Evolutionary conservation across 1,140 invertebrate genomes (phyloP).

Genomic region (Drosophila saltans): DNA sequence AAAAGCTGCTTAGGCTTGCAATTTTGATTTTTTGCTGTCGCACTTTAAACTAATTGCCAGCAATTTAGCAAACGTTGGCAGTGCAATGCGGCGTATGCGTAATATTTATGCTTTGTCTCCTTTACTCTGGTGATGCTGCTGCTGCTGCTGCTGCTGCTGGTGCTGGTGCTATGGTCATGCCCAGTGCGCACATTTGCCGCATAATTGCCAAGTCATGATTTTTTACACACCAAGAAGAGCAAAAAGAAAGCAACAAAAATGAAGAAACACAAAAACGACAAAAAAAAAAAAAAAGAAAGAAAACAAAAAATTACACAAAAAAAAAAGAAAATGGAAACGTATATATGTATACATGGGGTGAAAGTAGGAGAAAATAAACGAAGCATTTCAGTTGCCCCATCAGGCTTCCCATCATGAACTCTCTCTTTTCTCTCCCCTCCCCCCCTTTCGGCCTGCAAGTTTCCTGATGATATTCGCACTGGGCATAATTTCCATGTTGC

Average conservation of each 20-base stretch:
- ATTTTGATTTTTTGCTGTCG: slow-evolving; percentile 59
- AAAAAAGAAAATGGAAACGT: slow-evolving; percentile 28
- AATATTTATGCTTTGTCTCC: slow-evolving; percentile 65
- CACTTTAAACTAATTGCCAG: slow-evolving; percentile 78
- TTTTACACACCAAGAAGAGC: slow-evolving; percentile 64
- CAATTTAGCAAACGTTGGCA: slow-evolving; percentile 76
- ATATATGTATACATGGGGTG: too few species aligned
- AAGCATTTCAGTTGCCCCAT: slow-evolving; percentile 48
- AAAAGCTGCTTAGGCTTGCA: slow-evolving; percentile 70
- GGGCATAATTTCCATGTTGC: slow-evolving; percentile 81
- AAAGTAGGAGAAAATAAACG: slow-evolving; percentile 59
- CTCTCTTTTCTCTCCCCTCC: slow-evolving; percentile 5
- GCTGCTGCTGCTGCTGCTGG: slow-evolving; percentile 22
- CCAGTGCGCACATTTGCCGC: slow-evolving; percentile 79
- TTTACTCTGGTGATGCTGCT: background rate
- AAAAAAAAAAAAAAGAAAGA: slow-evolving; percentile 8
- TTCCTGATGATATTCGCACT: slow-evolving; percentile 76
- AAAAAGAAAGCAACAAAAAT: slow-evolving; percentile 40
- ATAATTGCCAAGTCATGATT: slow-evolving; percentile 82
- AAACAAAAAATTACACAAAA: slow-evolving; percentile 30
- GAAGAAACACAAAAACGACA: slow-evolving; percentile 55
- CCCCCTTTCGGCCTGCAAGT: slow-evolving; percentile 32
- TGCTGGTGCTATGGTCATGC: slow-evolving; percentile 44
- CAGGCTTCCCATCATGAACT: slow-evolving; percentile 6
- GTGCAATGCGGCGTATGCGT: slow-evolving; percentile 78